Base-by-base conservation (phyloP, 2,113 vertebrate species). In the Brachyhypopomus gauderio region DNA sequence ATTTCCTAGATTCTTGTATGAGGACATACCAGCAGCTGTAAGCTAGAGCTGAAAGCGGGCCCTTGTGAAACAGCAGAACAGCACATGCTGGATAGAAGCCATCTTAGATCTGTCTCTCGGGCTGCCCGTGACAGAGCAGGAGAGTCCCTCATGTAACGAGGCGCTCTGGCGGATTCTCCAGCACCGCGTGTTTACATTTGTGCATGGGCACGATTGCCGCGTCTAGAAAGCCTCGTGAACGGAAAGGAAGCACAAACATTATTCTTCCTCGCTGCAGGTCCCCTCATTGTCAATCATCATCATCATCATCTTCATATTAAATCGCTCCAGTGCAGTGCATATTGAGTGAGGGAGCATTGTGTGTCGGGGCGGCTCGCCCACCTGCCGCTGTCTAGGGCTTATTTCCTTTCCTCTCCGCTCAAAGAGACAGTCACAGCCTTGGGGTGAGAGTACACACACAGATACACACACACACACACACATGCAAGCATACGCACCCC, bases 351-450 rank as follows among this genome's bases (percentile, higher is more conserved):
- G 22, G 27, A 56, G 63, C 56, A 34, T 23, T 75, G 30, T 59
- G 62, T 83, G 70, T 77, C 45, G 59, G 34, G 59, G 22, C 60
- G 30, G n/a, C 52, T 58, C 55, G 59, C 36, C 27, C 71, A 78
- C 52, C 73, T 69, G 23, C 66, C 67, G 14, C 63, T 41, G 20
- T 30, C 41, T 58, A 34, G 56, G 67, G 34, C 69, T 83, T 16
- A 83, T 83, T 78, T 83, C 81, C 80, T 80, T 58, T 80, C 59
- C 77, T 76, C 80, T 75, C 75, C 79, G 72, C 83, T 87, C 86
- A 89, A 88, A 85, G 81, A 79, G 67, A 77, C 70, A 77, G 81
- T 75, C 78, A 81, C 84, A 82, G 83, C 86, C 84, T 82, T 79
- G 71, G 86, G 83, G 82, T 48, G 1, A 79, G 27, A 41, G 56